phyloP scores from a whole-genome alignment of 2,797 vertebrate genomes.

The Myotis myotis region DNA sequence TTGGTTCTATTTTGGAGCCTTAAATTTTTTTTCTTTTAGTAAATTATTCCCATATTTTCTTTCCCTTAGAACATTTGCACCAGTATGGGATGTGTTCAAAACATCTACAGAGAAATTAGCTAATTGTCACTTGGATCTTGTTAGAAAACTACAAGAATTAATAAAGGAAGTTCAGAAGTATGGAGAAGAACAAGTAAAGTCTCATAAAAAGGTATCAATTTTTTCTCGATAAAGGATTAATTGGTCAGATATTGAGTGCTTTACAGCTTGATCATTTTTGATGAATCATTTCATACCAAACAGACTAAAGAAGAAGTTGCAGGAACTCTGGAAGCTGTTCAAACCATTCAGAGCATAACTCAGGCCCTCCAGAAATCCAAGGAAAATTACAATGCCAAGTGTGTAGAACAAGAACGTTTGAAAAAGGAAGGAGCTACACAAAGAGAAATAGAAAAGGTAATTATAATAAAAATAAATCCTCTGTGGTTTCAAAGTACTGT shows the following conservation, averaged over 20 bases:
- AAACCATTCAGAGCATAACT: slow-evolving; percentile 95
- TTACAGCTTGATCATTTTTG: slow-evolving; percentile 46
- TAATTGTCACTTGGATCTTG: slow-evolving; percentile 95
- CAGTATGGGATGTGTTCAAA: slow-evolving; percentile 98
- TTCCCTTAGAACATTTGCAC: slow-evolving; percentile 91
- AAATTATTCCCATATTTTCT: slow-evolving; percentile 55
- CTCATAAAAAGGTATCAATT: slow-evolving; percentile 94
- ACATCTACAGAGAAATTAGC: slow-evolving; percentile 96
- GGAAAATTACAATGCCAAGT: slow-evolving; percentile 95
- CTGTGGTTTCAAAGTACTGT: background rate
- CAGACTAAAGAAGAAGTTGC: slow-evolving; percentile 99
- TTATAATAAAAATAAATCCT: slow-evolving; percentile 15
- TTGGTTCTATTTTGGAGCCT: slow-evolving; percentile 21
- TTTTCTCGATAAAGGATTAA: slow-evolving; percentile 33
- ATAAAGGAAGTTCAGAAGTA: slow-evolving; percentile 99
- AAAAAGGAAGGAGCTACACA: slow-evolving; percentile 97
- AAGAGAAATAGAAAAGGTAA: slow-evolving; percentile 97
- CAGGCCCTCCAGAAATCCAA: slow-evolving; percentile 97
- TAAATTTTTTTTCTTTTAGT: slow-evolving; percentile 47
- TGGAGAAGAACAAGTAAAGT: slow-evolving; percentile 96
- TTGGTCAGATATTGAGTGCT: background rate
- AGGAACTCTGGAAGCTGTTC: slow-evolving; percentile 95
- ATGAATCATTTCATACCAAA: slow-evolving; percentile 73
- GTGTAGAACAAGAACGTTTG: slow-evolving; percentile 94
- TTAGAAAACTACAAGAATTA: slow-evolving; percentile 95